Percentiles rank a stretch among this genome's conserved stretches.
These are phyloP conservation scores for Chromobotia macracanthus DNA, from an alignment of 2,797 vertebrate genomes.

Conservation along the genomic window DNA sequence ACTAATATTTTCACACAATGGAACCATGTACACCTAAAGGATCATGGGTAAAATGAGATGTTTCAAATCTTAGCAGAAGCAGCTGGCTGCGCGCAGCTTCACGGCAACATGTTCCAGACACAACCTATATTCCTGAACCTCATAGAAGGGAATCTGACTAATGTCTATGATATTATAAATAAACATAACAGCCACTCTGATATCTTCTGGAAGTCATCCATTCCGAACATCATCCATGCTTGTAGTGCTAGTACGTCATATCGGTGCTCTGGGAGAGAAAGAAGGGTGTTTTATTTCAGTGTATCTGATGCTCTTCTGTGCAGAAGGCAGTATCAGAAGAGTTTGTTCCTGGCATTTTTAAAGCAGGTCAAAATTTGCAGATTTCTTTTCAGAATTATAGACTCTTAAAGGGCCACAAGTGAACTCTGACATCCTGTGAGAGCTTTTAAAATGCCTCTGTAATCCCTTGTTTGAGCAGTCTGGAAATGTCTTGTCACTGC, in stretches of 20 bases:
- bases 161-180: conserved; percentile 29
- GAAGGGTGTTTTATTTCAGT: conserved; percentile 18
- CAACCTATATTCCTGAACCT: conserved; percentile 27
- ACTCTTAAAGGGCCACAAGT: conserved; percentile 66
- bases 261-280: neutral
- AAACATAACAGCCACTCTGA: conserved; percentile 8
- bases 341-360: conserved; percentile 50
- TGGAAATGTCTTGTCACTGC: conserved; percentile 68
- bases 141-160: conserved; percentile 8
- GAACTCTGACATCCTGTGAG: conserved; percentile 78
- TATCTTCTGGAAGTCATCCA: conserved; percentile 16
- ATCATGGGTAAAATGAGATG: conserved; percentile 29
- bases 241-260: neutral
- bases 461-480: conserved; percentile 69
- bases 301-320: conserved; percentile 22
- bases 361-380: conserved; percentile 57
- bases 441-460: conserved; percentile 80
- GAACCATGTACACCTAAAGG: conserved; percentile 31
- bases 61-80: conserved; percentile 8
- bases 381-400: conserved; percentile 58
- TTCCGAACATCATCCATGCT: neutral
- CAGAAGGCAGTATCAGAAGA: conserved; percentile 5
- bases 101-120: conserved; percentile 27
- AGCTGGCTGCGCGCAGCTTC: neutral
- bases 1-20: conserved; percentile 13